Percentiles rank a stretch among this genome's conserved stretches.
These are phyloP conservation scores for Mungos mungo DNA, from an alignment of 2,113 vertebrate genomes.

Conservation along the genomic window DNA sequence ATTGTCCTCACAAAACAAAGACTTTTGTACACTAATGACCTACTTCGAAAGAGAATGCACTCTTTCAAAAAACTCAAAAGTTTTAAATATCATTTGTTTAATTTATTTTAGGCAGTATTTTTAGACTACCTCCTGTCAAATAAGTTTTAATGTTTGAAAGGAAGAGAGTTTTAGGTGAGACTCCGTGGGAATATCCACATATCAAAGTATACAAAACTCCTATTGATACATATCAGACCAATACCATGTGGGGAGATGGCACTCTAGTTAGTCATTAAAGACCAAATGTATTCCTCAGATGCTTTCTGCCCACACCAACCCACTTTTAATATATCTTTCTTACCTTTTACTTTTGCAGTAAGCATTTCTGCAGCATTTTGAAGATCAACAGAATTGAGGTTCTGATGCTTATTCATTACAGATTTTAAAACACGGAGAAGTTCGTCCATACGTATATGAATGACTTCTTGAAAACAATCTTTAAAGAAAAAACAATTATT, in stretches of 20 bases:
- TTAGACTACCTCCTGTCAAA: constrained; percentile 12
- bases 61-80: constrained; percentile 23
- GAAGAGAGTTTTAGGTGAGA: constrained; percentile 7
- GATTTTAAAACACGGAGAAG: constrained; percentile 92
- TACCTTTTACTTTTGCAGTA: constrained; percentile 97
- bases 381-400: constrained; percentile 95
- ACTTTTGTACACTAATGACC: background rate
- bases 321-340: constrained; percentile 70
- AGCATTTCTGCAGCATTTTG: constrained; percentile 95
- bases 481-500: constrained; percentile 74
- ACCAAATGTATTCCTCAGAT: background rate
- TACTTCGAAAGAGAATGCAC: background rate
- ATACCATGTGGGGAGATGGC: background rate
- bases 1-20: background rate
- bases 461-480: constrained; percentile 91
- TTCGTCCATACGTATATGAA: constrained; percentile 94
- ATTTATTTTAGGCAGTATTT: background rate
- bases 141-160: constrained; percentile 45
- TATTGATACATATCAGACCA: background rate
- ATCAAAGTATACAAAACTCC: background rate
- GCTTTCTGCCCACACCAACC: background rate
- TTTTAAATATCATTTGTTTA: background rate
- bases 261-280: background rate
- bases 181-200: background rate
- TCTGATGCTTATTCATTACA: constrained; percentile 94